Evolutionary conservation across 2,888 invertebrate genomes (phyloP).

Genomic region (Piscicola geometra): DNA sequence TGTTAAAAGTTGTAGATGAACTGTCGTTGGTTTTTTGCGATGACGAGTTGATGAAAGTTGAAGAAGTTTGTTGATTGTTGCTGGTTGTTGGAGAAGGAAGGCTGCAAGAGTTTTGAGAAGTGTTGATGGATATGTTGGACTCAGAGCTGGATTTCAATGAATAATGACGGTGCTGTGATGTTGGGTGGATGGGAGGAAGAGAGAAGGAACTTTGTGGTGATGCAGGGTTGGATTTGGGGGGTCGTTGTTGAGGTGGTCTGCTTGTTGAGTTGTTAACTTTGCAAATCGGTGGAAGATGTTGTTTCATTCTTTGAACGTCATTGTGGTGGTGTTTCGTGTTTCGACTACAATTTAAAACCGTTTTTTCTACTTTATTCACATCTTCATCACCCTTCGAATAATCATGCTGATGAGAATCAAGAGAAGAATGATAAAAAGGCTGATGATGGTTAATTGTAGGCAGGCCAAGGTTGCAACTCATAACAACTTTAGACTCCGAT

Average conservation of each 20-base stretch:
- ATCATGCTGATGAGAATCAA: neutral
- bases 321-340: no score
- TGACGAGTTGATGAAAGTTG: no score
- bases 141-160: neutral
- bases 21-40: no score
- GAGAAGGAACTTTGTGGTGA: neutral
- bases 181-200: neutral
- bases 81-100: no score
- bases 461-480: neutral
- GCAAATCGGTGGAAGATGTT: no score
- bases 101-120: neutral
- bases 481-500: neutral
- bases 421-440: neutral
- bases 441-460: neutral
- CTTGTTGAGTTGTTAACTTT: no score
- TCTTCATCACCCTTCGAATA: no score
- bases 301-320: no score
- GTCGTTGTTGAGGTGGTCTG: no score
- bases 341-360: neutral
- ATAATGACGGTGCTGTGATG: neutral
- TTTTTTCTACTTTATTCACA: neutral
- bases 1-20: no score
- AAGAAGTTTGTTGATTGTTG: no score
- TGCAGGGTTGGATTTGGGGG: neutral
- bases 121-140: neutral